Base-by-base conservation (phyloP, 1,140 invertebrate genomes). In the Nixonia krombeini region DNA sequence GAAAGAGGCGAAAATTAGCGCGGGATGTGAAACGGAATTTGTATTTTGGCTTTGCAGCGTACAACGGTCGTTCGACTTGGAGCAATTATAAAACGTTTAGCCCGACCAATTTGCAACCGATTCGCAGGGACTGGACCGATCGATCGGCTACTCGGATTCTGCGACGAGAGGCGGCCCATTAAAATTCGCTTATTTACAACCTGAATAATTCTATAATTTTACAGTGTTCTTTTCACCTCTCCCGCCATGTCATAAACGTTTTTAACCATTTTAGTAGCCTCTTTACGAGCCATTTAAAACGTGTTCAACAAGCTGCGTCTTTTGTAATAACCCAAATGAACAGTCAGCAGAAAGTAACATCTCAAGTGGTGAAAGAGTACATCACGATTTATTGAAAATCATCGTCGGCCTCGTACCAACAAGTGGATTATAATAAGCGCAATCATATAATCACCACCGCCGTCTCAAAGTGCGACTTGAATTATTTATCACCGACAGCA, bases 361-460 rank as follows among this genome's bases (percentile, higher is more conserved):
- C 56, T 61, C 55, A 56, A 61, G 64, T 56, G 64, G 45, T 52
- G 64, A 67, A 67, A 67, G 56, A 59, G 56, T 67, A 51, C 56
- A 61, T 61, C 59, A 67, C 51, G 46, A 51, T 56, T 67, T 67
- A 67, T 61, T 61, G 64, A 67, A 67, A 67, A 67, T 67, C 64
- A 67, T 67, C 55, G 26, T 40, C 42, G 31, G 25, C 44, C n/a
- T 4, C 18, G 38, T 23, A 35, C 8, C 35, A 44, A 49, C 55
- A 51, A 64, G 51, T 58, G 49, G 55, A 59, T 28, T 29, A 41
- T 45, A 66, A 66, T 55, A 65, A 57, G 41, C 53, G 28, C 16
- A 64, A 57, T 64, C 37, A 35, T 46, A 49, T 16, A 45, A 51
- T 31, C 45, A 56, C 61, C 50, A 44, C 45, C 47, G 38, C 2